These are phyloP conservation scores for Pipistrellus pygmaeus DNA, from an alignment of 2,797 vertebrate genomes.

Conservation along the genomic window DNA sequence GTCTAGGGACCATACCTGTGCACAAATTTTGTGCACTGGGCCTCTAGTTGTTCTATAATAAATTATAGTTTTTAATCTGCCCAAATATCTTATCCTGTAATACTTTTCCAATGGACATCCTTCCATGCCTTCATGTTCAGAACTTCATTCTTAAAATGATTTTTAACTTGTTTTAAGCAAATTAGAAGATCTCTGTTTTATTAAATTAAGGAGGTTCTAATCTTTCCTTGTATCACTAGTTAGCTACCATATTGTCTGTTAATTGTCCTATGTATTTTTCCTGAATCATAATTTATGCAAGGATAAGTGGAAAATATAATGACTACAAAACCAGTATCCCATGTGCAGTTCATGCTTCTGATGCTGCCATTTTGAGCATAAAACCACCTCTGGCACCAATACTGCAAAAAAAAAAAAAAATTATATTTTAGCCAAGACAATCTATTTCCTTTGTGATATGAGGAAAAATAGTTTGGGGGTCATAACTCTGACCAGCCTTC, in stretches of 20 bases:
- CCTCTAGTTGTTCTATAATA: not conserved
- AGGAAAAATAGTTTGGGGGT: not conserved
- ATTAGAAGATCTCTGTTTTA: constrained; percentile 39
- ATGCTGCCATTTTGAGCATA: not conserved
- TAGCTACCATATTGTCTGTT: not conserved
- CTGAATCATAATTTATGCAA: not conserved
- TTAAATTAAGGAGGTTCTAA: not conserved
- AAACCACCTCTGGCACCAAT: not conserved
- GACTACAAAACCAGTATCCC: not conserved
- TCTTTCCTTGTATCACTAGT: not conserved
- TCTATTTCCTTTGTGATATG: constrained; percentile 7
- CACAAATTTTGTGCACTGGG: too few species aligned
- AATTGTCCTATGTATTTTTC: not conserved
- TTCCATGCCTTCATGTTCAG: constrained; percentile 12
- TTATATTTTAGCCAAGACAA: not conserved
- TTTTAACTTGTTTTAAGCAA: not conserved
- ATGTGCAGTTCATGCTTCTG: not conserved
- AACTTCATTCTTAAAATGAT: constrained; percentile 17
- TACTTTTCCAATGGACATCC: not conserved
- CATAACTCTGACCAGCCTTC: not conserved
- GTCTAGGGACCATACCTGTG: too few species aligned
- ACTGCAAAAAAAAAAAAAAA: not conserved
- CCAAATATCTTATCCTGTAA: not conserved
- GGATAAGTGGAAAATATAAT: not conserved
- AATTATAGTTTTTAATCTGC: not conserved